These are phyloP conservation scores for Eurytoma adleriae DNA, from an alignment of 2,888 invertebrate genomes.

Conservation along the genomic window DNA sequence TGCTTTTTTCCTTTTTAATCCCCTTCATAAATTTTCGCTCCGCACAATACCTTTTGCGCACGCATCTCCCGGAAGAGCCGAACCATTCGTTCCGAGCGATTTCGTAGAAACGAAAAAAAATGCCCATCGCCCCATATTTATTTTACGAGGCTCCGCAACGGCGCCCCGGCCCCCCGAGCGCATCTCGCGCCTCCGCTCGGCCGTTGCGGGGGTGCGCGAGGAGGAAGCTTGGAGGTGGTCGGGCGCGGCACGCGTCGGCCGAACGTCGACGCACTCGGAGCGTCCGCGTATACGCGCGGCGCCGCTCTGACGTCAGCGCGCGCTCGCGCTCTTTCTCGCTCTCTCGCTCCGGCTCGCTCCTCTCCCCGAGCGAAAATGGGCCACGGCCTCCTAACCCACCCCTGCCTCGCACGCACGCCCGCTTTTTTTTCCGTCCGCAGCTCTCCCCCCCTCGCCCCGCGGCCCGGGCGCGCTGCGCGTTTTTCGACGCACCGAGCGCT, in stretches of 20 bases:
- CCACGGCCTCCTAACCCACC: conserved; percentile 66
- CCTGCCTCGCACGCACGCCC: conserved; percentile 41
- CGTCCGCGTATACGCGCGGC: neutral
- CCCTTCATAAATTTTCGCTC: too few species aligned
- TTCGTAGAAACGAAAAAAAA: too few species aligned
- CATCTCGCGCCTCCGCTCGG: neutral
- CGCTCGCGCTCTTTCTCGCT: conserved; percentile 18
- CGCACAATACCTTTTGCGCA: too few species aligned
- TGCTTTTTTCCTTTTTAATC: too few species aligned
- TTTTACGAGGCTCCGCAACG: too few species aligned
- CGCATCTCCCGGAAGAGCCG: too few species aligned
- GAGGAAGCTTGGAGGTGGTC: neutral
- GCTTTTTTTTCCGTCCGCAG: neutral
- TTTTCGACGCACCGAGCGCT: too few species aligned
- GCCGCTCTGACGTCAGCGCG: neutral
- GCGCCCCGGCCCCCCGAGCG: too few species aligned
- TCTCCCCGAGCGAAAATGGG: conserved; percentile 66
- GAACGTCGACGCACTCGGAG: neutral
- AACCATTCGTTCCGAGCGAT: too few species aligned
- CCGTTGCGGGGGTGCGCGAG: neutral
- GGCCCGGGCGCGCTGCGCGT: neutral
- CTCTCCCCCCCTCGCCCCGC: neutral
- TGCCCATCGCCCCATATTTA: too few species aligned
- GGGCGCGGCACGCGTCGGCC: neutral
- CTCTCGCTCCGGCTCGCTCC: neutral